phyloP scores from a whole-genome alignment of 1,140 invertebrate genomes.

The Drosophila albomicans region DNA sequence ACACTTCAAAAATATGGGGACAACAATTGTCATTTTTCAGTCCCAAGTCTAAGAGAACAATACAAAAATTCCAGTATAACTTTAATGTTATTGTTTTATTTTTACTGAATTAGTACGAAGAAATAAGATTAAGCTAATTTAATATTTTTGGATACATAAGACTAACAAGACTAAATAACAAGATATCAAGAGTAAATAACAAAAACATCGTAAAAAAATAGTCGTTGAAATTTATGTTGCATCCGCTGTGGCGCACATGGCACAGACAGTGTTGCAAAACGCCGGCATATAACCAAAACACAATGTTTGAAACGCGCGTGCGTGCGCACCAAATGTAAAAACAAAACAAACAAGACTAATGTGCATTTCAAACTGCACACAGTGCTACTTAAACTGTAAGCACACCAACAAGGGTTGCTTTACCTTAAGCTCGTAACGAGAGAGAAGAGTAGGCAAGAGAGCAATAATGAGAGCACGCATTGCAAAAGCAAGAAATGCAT shows the following conservation, averaged over 20 bases:
- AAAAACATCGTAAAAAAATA: neutral
- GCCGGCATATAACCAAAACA: conserved; percentile 35
- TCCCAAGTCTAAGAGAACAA: too few species aligned
- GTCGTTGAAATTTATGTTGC: conserved; percentile 26
- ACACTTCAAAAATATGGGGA: too few species aligned
- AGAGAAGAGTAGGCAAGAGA: conserved; percentile 7
- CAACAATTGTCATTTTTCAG: too few species aligned
- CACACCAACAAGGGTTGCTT: conserved; percentile 43
- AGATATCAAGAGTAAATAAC: too few species aligned
- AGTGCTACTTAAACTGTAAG: conserved; percentile 48
- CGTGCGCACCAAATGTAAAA: conserved; percentile 25
- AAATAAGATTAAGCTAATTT: too few species aligned
- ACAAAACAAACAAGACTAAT: conserved; percentile 47
- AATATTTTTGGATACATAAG: too few species aligned
- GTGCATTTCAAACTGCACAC: conserved; percentile 44
- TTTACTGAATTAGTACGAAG: too few species aligned
- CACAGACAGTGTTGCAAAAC: conserved; percentile 61
- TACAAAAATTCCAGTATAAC: too few species aligned
- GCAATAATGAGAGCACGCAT: conserved; percentile 15
- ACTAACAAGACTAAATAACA: too few species aligned
- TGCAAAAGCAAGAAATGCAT: neutral
- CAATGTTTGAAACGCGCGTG: conserved; percentile 13
- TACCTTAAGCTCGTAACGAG: neutral
- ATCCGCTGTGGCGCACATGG: conserved; percentile 60
- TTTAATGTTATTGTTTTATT: too few species aligned